A percentile compares a stretch with the other conserved stretches of the same genome.
Conservation (phyloP, 1,140 invertebrate genomes). For the Drosophila leontia region DNA sequence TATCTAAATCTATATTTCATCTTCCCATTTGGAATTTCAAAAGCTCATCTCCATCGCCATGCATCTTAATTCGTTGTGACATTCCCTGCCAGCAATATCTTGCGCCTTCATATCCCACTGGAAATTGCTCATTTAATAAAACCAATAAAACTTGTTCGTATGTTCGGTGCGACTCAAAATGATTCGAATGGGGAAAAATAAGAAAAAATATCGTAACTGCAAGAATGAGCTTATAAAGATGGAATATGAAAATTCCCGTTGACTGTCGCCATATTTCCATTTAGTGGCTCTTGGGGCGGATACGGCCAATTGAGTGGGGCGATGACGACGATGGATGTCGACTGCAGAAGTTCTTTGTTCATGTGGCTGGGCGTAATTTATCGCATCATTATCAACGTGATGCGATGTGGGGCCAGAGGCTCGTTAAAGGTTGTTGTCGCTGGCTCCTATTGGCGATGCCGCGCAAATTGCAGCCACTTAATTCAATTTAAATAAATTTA, state of each 20-base stretch:
- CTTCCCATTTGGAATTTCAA: not conserved
- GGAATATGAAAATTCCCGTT: slow-evolving; percentile 32
- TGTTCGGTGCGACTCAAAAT: not conserved
- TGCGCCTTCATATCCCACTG: slow-evolving; percentile 16
- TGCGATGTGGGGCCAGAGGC: slow-evolving; percentile 33
- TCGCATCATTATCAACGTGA: slow-evolving; percentile 62
- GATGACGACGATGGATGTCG: slow-evolving; percentile 55
- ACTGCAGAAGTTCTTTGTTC: slow-evolving; percentile 57
- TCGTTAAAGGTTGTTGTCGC: slow-evolving; percentile 51
- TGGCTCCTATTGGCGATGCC: slow-evolving; percentile 61
- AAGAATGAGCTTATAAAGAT: slow-evolving; percentile 19
- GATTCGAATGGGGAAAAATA: not conserved
- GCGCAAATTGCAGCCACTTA: slow-evolving; percentile 79
- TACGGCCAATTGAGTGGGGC: slow-evolving; percentile 70
- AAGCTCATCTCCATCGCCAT: not conserved
- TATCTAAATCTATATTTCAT: not conserved
- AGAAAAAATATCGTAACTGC: slow-evolving; percentile 13
- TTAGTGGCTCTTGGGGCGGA: slow-evolving; percentile 61
- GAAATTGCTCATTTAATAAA: slow-evolving; percentile 77
- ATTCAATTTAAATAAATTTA: slow-evolving; percentile 83
- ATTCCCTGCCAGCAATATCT: not conserved
- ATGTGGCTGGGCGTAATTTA: slow-evolving; percentile 53
- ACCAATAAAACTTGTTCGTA: slow-evolving; percentile 62
- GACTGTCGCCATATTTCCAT: slow-evolving; percentile 74
- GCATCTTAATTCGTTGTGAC: not conserved